Conservation (phyloP, 1,140 invertebrate genomes). For the Gonioctena quinquepunctata region DNA sequence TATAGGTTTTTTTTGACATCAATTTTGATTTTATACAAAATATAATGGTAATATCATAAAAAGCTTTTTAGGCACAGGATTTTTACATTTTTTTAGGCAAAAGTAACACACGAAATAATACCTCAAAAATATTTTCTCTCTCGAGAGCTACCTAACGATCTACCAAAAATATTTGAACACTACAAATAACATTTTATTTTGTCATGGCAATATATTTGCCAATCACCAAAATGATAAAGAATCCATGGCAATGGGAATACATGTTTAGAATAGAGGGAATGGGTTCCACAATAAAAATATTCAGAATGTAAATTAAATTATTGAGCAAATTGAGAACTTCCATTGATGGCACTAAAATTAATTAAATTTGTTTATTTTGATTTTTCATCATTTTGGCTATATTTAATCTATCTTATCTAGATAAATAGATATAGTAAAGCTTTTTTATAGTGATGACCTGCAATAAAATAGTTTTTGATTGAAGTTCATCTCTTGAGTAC, state of each 20-base stretch:
- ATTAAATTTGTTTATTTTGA: neutral
- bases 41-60: slow-evolving; percentile 23
- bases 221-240: too few relatives aligned
- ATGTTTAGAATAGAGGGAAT: too few relatives aligned
- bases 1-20: slow-evolving; percentile 14
- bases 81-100: slow-evolving; percentile 22
- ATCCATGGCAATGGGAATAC: too few relatives aligned
- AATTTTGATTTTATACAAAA: slow-evolving; percentile 27
- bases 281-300: too few relatives aligned
- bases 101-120: slow-evolving; percentile 9
- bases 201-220: too few relatives aligned
- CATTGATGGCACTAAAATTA: neutral
- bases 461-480: neutral
- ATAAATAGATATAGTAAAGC: slow-evolving; percentile 2
- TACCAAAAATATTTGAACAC: too few relatives aligned
- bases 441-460: slow-evolving; percentile 13
- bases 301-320: too few relatives aligned
- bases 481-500: neutral
- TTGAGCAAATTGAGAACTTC: neutral
- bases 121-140: slow-evolving; percentile 30
- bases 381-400: neutral
- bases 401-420: neutral
- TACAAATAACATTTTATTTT: too few relatives aligned
- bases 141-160: too few relatives aligned
- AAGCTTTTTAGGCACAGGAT: slow-evolving; percentile 40